Evolutionary conservation across 2,888 invertebrate genomes (phyloP), one percentile per base, ranked within the genome.

Genomic region (Plagodis dolabraria): DNA sequence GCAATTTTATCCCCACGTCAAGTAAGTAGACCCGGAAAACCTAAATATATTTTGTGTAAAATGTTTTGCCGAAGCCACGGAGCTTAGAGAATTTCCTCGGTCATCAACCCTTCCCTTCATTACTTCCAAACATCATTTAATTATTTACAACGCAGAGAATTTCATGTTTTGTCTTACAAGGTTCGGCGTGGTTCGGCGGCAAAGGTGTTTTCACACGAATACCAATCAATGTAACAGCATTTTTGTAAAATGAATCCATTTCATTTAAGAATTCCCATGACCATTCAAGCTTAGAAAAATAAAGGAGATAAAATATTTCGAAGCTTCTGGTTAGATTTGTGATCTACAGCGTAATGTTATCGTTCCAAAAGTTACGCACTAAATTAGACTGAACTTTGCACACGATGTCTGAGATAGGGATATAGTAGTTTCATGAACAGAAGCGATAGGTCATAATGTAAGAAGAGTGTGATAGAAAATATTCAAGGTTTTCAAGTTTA

Each of bases 21-120:
- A 22, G 22, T 22, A 22, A 22, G 22, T 22, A 38, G 38, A 38
- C 5, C 1, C 5, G 38, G 9, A 38, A 38, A 4, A 11, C 11
- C 57, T 51, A 47, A 65, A 57, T 48, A 54, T 55, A 59, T 64
- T 63, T 55, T 53, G 52, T n/a, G 57, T 47, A 48, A 52, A 51
- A 63, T 55, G 54, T 56, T 64, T 53, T 46, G 52, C 48, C 38
- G 43, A 48, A 22, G 43, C 53, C 11, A 52, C 40, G 54, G 47
- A 51, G 57, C 57, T 47, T 33, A 8, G 56, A 49, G 57, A 64
- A 64, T 61, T 64, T 61, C 49, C 44, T 61, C 53, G 63, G 63
- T 55, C 60, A 49, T 58, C 57, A 63, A 59, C 57, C 60, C 64
- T 55, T 66, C 43, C 58, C 57, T 60, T 63, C 59, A 64, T 69